Conservation (phyloP, 2,888 invertebrate genomes). For the Hermodice carunculata region DNA sequence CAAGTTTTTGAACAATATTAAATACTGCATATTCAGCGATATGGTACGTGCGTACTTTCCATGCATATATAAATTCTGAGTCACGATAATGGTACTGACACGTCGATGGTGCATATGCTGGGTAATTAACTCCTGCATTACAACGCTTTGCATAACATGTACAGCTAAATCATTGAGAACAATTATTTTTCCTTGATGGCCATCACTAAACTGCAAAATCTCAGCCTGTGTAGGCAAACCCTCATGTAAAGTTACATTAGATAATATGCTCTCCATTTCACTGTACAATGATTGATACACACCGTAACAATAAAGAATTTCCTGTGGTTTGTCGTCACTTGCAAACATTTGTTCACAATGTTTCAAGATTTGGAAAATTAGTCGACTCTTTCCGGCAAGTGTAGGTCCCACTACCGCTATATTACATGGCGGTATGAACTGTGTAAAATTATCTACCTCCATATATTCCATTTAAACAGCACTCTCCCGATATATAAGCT, state of each 20-base stretch:
- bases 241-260: neutral
- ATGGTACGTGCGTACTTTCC: neutral
- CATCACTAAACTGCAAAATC: neutral
- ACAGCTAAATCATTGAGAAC: neutral
- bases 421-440: too few species aligned
- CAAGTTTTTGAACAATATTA: neutral
- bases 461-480: too few species aligned
- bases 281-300: neutral
- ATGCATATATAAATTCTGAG: neutral
- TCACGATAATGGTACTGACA: neutral
- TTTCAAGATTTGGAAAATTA: neutral
- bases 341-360: neutral
- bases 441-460: too few species aligned
- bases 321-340: neutral
- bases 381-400: neutral
- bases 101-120: neutral
- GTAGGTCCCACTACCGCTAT: too few species aligned
- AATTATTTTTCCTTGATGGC: neutral
- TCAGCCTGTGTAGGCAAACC: neutral
- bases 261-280: neutral
- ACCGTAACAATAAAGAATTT: conserved; percentile 3
- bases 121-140: conserved; percentile 2
- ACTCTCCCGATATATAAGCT: too few species aligned
- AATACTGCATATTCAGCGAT: neutral
- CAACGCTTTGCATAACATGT: neutral